Evolutionary conservation across 2,888 invertebrate genomes (phyloP).

Genomic region (Caenorhabditis parvicauda): DNA sequence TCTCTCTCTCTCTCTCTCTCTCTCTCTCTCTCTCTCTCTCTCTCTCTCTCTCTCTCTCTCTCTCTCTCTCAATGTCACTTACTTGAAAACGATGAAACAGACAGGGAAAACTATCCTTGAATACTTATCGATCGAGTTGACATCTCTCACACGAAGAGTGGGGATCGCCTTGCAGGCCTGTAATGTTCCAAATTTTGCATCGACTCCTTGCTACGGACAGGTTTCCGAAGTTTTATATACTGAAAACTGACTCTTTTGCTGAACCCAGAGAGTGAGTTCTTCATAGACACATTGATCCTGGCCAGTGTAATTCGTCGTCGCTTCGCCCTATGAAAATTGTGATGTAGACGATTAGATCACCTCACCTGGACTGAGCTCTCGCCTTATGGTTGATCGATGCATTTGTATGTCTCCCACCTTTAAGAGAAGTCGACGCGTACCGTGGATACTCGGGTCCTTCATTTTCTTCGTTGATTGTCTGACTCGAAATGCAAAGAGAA

Average conservation of each 20-base stretch:
- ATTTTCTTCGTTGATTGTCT: slow-evolving; percentile 11
- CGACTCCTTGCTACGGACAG: no score
- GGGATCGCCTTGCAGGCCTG: slow-evolving; percentile 39
- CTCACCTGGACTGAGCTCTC: not conserved
- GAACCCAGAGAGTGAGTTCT: slow-evolving; percentile 29
- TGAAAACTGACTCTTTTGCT: no score
- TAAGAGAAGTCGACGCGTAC: slow-evolving; percentile 28
- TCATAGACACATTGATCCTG: slow-evolving; percentile 29
- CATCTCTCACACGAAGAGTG: slow-evolving; percentile 74
- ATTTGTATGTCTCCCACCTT: slow-evolving; percentile 22
- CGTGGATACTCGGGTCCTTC: slow-evolving; percentile 39
- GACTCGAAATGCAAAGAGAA: slow-evolving; percentile 17
- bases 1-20: no score
- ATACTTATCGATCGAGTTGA: slow-evolving; percentile 95
- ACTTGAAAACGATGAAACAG: slow-evolving; percentile 89
- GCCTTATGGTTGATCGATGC: slow-evolving; percentile 4
- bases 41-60: no score
- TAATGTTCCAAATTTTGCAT: no score
- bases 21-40: no score
- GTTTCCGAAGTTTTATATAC: no score
- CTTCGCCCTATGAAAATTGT: slow-evolving; percentile 13
- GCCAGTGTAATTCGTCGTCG: slow-evolving; percentile 33
- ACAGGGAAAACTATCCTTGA: slow-evolving; percentile 92
- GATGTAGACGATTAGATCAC: not conserved
- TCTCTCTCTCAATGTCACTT: no score